Evolutionary conservation across 2,797 vertebrate genomes (phyloP).

Genomic region (Acipenser ruthenus): DNA sequence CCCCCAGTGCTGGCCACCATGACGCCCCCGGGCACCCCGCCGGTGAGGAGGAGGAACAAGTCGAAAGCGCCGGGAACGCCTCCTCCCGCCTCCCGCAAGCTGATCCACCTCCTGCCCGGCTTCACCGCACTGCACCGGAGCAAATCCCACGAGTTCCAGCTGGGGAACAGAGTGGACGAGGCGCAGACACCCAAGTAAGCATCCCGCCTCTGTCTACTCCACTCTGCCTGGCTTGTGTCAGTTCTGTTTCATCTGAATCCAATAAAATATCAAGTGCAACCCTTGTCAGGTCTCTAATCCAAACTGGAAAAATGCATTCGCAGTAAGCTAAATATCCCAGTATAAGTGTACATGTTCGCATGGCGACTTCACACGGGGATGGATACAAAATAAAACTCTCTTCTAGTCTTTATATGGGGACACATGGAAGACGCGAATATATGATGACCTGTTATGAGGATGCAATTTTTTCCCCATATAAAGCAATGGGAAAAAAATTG

Average conservation of each 20-base stretch:
- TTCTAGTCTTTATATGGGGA: no score
- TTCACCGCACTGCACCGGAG: slow-evolving; percentile 91
- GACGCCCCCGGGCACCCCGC: slow-evolving; percentile 80
- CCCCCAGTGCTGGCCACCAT: slow-evolving; percentile 83
- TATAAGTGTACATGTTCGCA: not conserved
- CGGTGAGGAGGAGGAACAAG: slow-evolving; percentile 78
- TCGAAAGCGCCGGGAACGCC: slow-evolving; percentile 88
- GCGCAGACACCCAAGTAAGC: slow-evolving; percentile 90
- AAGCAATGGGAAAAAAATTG: no score
- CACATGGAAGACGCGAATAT: no score
- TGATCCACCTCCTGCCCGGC: slow-evolving; percentile 88
- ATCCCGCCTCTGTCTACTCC: slow-evolving; percentile 1
- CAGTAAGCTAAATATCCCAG: no score
- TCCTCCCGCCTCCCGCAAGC: slow-evolving; percentile 83
- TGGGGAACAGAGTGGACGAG: slow-evolving; percentile 85
- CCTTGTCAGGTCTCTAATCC: no score
- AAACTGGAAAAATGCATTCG: no score
- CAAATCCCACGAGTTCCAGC: slow-evolving; percentile 97
- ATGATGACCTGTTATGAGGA: no score
- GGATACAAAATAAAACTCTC: no score
- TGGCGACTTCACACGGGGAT: no score
- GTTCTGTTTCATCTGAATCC: not conserved
- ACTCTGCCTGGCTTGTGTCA: not conserved
- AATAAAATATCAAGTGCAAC: no score
- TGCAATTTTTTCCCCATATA: no score